Base-by-base conservation (phyloP, 2,888 invertebrate genomes). In the Villa cingulata region DNA sequence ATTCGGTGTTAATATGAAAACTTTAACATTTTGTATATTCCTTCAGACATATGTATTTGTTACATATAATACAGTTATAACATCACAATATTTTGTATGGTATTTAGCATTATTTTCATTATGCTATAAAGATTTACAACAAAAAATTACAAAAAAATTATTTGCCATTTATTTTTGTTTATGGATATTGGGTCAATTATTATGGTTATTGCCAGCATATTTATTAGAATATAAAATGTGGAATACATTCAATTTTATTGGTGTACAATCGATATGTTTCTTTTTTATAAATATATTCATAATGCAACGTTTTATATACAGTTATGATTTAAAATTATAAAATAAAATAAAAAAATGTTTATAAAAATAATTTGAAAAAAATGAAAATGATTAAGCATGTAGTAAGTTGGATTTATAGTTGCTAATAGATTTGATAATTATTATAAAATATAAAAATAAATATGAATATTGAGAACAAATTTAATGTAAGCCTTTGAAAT, bases 81-180 rank as follows among this genome's bases (percentile, higher is more conserved):
- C 98, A 0, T 94, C 96, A 6, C 98, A 96, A 62, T 96, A 96
- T 64, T 95, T 95, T 58, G 76, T 97, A 43, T 98, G 98, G 98
- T 94, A 92, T 62, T 68, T 97, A 49, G 85, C 89, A 2, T 66
- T 97, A 9, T 66, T 97, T 17, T 97, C 98, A 0, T 60, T 92
- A 19, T 80, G 86, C 49, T 68, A 83, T 1, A 84, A 86, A 54
- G 77, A 79, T 59, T 74, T 91, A 27, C 73, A 73, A 52, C 70
- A 83, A n/a, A n/a, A n/a, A 50, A 68, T 74, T 4, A 58, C 71
- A 9, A 65, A 63, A 12, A 67, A 70, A 48, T 73, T 75, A 0
- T 48, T 76, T 1, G 56, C 77, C 10, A 63, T 84, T 17, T 58
- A 70, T 0, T 50, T 70, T 34, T 47, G 66, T 0, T 60, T 80